Evolutionary conservation across 2,888 invertebrate species (phyloP), one percentile per base, ranked within the genome.

Genomic region (Aphidius colemani): DNA sequence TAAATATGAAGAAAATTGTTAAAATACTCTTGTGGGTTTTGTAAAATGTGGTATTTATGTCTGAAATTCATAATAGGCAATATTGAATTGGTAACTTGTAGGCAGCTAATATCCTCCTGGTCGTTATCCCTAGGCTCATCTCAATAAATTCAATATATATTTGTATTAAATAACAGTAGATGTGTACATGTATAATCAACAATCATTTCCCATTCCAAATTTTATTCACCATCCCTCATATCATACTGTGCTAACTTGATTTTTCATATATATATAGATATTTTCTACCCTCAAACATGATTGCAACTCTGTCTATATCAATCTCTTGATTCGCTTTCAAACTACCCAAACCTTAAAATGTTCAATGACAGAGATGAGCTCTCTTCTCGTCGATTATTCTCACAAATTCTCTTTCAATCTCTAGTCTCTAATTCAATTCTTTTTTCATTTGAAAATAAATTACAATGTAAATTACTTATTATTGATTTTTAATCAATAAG

Each of bases 111-210:
- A 82, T 82, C 82, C 82, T 82, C 79, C 75, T 77, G 80, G 79
- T 74, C 78, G 79, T 81, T 81, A 82, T 82, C 82, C 70, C 74
- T 72, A 77, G 75, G 81, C 81, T 82, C 82, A 81, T 82, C 82
- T 82, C 82, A 82, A 82, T 82, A 82, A 82, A 82, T 82, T 82
- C 81, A 82, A 82, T 82, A 82, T 82, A 82, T 80, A 78, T 78
- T 45, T 57, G 57, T 45, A 57, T 46, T 57, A 46, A 56, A 45
- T 57, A 46, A 44, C 18, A 18, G 48, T 44, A 18, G 48, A 58
- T 57, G 64, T 61, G 50, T 44, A 64, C 70, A 53, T 51, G 57
- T 67, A 55, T 58, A 55, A 64, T 61, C 70, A 68, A 66, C 62
- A 64, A 67, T 60, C 63, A 59, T 59, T 66, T 67, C 51, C 61